Evolutionary conservation across 2,113 vertebrate genomes (phyloP).

Genomic region (Orycteropus afer): DNA sequence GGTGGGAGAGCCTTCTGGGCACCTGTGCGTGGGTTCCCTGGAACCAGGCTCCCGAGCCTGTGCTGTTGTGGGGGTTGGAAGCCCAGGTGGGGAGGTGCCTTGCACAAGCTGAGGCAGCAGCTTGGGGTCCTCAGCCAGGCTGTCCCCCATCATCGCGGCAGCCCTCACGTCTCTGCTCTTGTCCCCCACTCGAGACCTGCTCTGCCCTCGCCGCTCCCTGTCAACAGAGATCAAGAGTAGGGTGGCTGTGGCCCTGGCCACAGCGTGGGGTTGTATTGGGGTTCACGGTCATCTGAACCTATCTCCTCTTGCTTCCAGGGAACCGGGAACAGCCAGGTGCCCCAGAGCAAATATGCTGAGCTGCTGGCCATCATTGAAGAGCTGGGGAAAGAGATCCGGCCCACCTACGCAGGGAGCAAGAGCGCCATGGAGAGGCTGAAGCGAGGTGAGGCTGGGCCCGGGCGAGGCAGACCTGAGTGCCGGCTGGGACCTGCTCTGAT

Average conservation of each 20-base stretch:
- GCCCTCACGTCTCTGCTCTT: background rate
- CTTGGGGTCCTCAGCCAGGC: background rate
- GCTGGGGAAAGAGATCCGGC: constrained; percentile 98
- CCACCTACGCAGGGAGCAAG: constrained; percentile 98
- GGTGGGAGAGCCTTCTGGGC: background rate
- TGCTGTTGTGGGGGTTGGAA: background rate
- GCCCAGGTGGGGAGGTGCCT: accelerated
- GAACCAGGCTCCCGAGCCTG: too few species aligned
- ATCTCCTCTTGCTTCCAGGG: constrained; percentile 85
- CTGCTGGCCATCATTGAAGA: constrained; percentile 98
- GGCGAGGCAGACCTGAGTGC: background rate
- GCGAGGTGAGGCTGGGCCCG: constrained; percentile 87
- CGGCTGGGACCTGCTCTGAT: background rate
- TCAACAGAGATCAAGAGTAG: background rate
- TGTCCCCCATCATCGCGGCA: accelerated
- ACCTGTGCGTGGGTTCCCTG: background rate
- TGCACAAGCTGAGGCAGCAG: background rate
- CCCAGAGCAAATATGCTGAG: constrained; percentile 99
- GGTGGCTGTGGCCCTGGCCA: background rate
- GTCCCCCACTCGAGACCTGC: background rate
- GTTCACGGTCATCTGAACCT: accelerated
- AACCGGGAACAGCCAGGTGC: constrained; percentile 94
- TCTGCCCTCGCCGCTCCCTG: background rate
- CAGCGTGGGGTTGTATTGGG: background rate
- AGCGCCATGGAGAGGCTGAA: constrained; percentile 99